Evolutionary conservation across 2,888 invertebrate genomes (phyloP).

Genomic region (Mythimna pallens): DNA sequence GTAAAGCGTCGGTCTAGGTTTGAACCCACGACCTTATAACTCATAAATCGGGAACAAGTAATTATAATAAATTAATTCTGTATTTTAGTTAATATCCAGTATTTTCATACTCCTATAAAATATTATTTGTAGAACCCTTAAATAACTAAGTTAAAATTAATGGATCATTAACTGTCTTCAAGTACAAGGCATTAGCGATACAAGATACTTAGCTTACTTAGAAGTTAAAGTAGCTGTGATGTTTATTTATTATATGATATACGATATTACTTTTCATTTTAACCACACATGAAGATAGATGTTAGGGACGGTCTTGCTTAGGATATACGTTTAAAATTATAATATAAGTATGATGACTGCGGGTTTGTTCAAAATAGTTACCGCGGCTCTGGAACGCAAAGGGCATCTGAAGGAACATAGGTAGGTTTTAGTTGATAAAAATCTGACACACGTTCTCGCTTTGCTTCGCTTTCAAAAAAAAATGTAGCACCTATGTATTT

Average conservation of each 20-base stretch:
- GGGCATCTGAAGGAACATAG: too few species aligned
- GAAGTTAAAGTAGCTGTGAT: slow-evolving; percentile 44
- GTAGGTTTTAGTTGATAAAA: too few species aligned
- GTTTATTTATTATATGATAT: slow-evolving; percentile 52
- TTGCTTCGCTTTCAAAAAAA: too few species aligned
- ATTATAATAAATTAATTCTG: too few species aligned
- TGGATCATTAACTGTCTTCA: slow-evolving; percentile 43
- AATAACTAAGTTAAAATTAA: slow-evolving; percentile 34
- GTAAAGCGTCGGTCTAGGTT: too few species aligned
- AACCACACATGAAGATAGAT: slow-evolving; percentile 48
- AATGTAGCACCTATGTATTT: background rate
- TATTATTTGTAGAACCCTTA: slow-evolving; percentile 18
- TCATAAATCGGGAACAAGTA: too few species aligned
- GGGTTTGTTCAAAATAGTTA: too few species aligned
- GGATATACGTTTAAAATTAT: slow-evolving; percentile 25
- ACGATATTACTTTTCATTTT: slow-evolving; percentile 56
- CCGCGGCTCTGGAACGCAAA: too few species aligned
- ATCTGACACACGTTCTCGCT: too few species aligned
- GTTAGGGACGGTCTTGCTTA: slow-evolving; percentile 4
- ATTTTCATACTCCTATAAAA: slow-evolving; percentile 2
- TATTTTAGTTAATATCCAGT: too few species aligned
- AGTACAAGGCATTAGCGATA: slow-evolving; percentile 41
- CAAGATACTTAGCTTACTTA: slow-evolving; percentile 47
- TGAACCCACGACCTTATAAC: too few species aligned
- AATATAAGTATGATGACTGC: background rate